phyloP scores from a whole-genome alignment of 35 echinoderm and acorn worm species.

The Heliocidaris erythrogramma region DNA sequence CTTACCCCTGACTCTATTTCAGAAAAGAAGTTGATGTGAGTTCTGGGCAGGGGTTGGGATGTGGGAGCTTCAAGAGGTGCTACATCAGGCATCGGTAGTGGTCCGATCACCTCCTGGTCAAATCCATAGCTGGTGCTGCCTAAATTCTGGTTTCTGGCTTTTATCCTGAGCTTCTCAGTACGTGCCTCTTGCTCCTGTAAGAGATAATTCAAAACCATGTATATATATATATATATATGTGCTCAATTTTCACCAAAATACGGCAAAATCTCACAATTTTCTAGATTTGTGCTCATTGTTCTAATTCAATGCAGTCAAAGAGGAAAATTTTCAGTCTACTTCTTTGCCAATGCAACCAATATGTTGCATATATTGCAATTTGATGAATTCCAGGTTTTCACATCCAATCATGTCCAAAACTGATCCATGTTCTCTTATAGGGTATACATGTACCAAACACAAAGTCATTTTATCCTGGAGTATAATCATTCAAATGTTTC shows the following conservation, averaged over 20 bases:
- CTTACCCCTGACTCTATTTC: conserved; percentile 70
- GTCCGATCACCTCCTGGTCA: not conserved
- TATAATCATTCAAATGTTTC: too few relatives aligned
- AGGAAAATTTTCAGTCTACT: not conserved
- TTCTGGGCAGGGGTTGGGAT: conserved; percentile 22
- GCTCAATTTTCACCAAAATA: not conserved
- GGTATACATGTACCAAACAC: too few relatives aligned
- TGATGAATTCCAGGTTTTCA: too few relatives aligned
- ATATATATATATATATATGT: conserved; percentile 12
- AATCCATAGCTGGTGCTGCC: not conserved
- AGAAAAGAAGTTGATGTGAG: conserved; percentile 84
- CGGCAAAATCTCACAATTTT: not conserved
- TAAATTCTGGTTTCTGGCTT: conserved; percentile 55
- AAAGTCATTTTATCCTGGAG: too few relatives aligned
- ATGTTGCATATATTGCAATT: not conserved
- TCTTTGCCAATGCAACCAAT: not conserved
- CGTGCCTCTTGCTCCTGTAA: conserved; percentile 88
- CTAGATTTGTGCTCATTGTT: too few relatives aligned
- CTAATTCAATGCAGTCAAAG: too few relatives aligned
- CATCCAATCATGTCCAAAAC: too few relatives aligned
- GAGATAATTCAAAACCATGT: not conserved
- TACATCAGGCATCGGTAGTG: not conserved
- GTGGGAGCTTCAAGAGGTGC: conserved; percentile 33
- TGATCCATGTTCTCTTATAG: too few relatives aligned
- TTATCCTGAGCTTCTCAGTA: conserved; percentile 65